A percentile compares a stretch with the other conserved stretches of the same genome.
Conservation (phyloP, 2,888 invertebrate genomes). For the Hyposoter didymator region DNA sequence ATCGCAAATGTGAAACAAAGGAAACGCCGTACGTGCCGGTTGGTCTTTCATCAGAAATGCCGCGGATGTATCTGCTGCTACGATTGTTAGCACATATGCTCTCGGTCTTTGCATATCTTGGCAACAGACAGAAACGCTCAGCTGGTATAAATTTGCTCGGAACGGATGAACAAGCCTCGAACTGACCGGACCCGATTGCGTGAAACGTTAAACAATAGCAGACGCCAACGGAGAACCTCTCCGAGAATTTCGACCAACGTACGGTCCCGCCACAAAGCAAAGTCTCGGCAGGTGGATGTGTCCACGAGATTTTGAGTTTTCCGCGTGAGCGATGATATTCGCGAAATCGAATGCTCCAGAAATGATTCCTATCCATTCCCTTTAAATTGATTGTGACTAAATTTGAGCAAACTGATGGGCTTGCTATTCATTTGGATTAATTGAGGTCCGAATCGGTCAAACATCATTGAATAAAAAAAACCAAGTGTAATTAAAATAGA, state of each 20-base stretch:
- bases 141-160: constrained; percentile 47
- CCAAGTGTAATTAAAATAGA: background rate
- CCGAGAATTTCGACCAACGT: constrained; percentile 43
- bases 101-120: constrained; percentile 38
- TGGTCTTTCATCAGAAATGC: background rate
- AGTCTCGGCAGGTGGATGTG: constrained; percentile 54
- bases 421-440: background rate
- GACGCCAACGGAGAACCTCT: background rate
- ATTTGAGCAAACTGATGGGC: background rate
- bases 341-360: constrained; percentile 35
- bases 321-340: constrained; percentile 14
- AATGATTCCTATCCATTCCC: background rate
- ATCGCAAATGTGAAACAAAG: background rate
- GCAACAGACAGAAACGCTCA: constrained; percentile 43
- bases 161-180: constrained; percentile 54
- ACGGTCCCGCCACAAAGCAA: constrained; percentile 28
- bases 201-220: constrained; percentile 61
- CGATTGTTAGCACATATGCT: constrained; percentile 24
- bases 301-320: constrained; percentile 33
- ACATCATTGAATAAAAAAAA: background rate
- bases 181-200: constrained; percentile 50
- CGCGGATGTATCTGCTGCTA: background rate
- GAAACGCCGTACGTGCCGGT: background rate
- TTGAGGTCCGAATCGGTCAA: background rate
- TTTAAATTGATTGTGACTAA: background rate